A percentile compares a stretch with the other conserved stretches of the same genome.
Evolutionary conservation across 2,888 invertebrate genomes (phyloP).

Genomic region (Pharmacophagus antenor): DNA sequence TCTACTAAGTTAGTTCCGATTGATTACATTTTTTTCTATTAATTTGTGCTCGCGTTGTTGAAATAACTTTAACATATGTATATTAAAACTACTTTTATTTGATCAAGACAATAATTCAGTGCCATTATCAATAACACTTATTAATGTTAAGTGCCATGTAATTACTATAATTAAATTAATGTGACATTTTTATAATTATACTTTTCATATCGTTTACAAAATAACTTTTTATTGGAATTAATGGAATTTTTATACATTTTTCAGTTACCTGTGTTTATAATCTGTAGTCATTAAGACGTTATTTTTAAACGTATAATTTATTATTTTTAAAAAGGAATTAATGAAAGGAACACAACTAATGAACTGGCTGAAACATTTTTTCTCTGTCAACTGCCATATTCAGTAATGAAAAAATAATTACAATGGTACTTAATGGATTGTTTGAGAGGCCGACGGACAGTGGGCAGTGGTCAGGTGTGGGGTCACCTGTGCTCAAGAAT

Average conservation of each 20-base stretch:
- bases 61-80: slow-evolving; percentile 9
- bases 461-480: slow-evolving; percentile 55
- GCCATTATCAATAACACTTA: slow-evolving; percentile 8
- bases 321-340: neutral
- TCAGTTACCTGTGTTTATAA: no score
- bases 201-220: neutral
- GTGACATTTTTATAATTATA: neutral
- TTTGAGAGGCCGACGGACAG: slow-evolving; percentile 25
- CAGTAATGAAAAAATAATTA: slow-evolving; percentile 32
- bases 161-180: slow-evolving; percentile 10
- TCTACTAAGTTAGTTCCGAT: neutral
- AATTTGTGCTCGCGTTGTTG: neutral
- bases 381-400: slow-evolving; percentile 1
- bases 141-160: neutral
- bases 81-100: slow-evolving; percentile 2
- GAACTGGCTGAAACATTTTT: slow-evolving; percentile 19
- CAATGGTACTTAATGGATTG: slow-evolving; percentile 34
- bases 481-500: slow-evolving; percentile 60
- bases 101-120: neutral
- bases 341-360: slow-evolving; percentile 5
- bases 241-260: no score
- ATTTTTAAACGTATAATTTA: slow-evolving; percentile 1
- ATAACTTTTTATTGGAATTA: no score
- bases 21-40: neutral
- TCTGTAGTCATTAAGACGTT: neutral